Base-by-base conservation (phyloP, 2,113 vertebrate genomes). In the Chaetorhynchus papuensis region DNA sequence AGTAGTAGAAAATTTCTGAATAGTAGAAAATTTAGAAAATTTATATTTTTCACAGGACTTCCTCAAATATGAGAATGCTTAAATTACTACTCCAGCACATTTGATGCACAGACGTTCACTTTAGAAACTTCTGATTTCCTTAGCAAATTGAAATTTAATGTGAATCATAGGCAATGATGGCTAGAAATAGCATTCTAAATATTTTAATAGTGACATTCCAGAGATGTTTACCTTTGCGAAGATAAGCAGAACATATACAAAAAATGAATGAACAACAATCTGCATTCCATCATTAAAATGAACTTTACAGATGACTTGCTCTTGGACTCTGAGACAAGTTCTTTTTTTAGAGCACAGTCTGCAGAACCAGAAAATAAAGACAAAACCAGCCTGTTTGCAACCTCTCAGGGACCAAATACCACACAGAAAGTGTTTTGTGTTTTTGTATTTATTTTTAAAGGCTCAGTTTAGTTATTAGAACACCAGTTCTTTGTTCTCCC, bases 221-320 rank as follows among this genome's bases (percentile, higher is more conserved):
- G 56, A 93, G 53, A 31, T 71, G 65, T 83, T 93, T 94, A 95
- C 75, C 71, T 83, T 95, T 90, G 61, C 37, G 18, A 92, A 96
- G 97, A 92, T 83, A 93, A 97, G 50, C 68, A 96, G 90, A 97
- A 83, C 33, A 64, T 72, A 74, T 59, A 70, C 31, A 83, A 75
- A 94, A 69, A 72, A 15, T 2, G 9, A 84, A 93, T 57, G 72
- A 64, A 70, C 74, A 96, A 69, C 90, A 74, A 68, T 90, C 83
- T 70, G 54, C 78, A 66, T 94, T 91, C 65, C 26, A 24, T 92
- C 74, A 82, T 70, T 66, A 77, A 94, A 96, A 97, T 94, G 47
- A 93, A 87, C 71, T 97, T 97, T 96, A 96, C 96, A 98, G 93
- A 89, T 93, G 75, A 83, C 79, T 93, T 85, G 42, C 75, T 82